Base-by-base conservation (phyloP, 2,113 vertebrate genomes). In the Nannospalax galili region DNA sequence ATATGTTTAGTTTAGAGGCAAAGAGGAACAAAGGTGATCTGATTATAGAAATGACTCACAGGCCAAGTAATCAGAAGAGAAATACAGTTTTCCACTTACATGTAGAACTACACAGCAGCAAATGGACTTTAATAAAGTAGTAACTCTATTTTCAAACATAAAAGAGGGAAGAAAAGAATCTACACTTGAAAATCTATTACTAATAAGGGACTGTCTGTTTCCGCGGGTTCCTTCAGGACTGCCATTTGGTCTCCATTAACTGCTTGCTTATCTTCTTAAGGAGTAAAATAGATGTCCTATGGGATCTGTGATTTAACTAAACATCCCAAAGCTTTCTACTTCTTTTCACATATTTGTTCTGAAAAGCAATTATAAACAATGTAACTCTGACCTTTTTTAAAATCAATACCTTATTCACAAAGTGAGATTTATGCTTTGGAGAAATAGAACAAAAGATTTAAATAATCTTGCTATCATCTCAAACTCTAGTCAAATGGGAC, bases 1-100 rank as follows among this genome's bases (percentile, higher is more conserved):
- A 92, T 94, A 92, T 96, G 56, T 96, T 96, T 96, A 87, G 26
- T 64, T 93, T 93, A 91, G 79, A 92, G 65, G 65, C 96, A 96
- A 90, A 48, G n/a, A 28, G 80, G 90, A 40, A 69, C 40, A 92
- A 84, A 28, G n/a, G 67, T 89, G 1, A n/a, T 93, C 84, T 95
- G 97, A 96, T 95, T 95, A 95, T 78, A 92, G 15, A 92, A 95
- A 77, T 96, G 84, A 94, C 58, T 12, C 37, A 92, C 73, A 84
- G 72, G 62, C 4, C 77, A 64, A 96, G 88, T 73, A 95, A 96
- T 97, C 52, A 94, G 88, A 91, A 84, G 28, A 28, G 56, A 95
- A 85, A 94, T 93, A 56, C 6, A 48, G 26, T 90, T 91, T 94
- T 91, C 81, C 9, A 30, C 85, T 73, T 82, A 28, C 20, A 9